phyloP scores from a whole-genome alignment of 2,888 invertebrate genomes.

The Melieria omissa region DNA sequence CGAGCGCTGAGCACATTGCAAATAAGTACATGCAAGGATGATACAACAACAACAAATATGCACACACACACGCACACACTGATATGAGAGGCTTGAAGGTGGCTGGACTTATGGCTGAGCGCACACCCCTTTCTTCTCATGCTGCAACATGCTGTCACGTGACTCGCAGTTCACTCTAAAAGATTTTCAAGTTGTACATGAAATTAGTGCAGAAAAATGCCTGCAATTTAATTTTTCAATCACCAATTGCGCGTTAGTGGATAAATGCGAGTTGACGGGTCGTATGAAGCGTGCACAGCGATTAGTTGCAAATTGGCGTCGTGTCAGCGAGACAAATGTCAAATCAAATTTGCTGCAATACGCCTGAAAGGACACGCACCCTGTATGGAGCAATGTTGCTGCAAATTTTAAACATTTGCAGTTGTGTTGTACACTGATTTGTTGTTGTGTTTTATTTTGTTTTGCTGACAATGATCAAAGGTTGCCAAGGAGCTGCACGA shows the following conservation, averaged over 20 bases:
- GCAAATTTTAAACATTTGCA: not conserved
- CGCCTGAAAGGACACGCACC: not conserved
- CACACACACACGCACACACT: not conserved
- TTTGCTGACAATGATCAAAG: conserved; percentile 27
- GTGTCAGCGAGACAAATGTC: not conserved
- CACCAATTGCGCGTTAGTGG: not conserved
- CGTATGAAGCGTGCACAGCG: too few species aligned
- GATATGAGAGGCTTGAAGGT: too few species aligned
- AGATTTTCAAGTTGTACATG: too few species aligned
- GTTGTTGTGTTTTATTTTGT: not conserved
- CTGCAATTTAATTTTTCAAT: too few species aligned
- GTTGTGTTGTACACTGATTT: not conserved
- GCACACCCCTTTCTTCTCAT: too few species aligned
- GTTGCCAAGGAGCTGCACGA: conserved; percentile 18
- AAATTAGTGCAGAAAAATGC: too few species aligned
- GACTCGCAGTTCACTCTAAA: too few species aligned
- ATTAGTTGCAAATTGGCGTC: conserved; percentile 9
- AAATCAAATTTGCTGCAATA: not conserved
- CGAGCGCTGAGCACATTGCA: not conserved
- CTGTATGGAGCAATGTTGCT: not conserved
- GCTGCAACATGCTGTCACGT: too few species aligned
- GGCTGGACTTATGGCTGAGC: too few species aligned
- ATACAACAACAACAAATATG: not conserved
- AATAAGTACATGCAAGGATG: not conserved
- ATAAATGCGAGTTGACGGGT: conserved; percentile 18